Conservation (phyloP, 1,140 invertebrate species). For the Andrena cerasifolii region DNA sequence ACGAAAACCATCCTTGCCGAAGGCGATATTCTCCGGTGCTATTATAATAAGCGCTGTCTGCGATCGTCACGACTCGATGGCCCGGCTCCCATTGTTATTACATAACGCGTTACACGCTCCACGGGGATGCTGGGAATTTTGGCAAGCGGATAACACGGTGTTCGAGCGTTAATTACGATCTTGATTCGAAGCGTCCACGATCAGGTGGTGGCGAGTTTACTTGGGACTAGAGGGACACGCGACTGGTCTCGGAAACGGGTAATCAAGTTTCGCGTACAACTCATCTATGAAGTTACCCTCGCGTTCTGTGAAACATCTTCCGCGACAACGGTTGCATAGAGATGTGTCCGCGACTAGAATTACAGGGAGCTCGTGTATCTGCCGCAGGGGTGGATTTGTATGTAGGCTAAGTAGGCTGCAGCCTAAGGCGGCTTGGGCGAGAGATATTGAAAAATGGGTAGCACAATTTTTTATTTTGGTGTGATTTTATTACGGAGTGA, state of each 20-base stretch:
- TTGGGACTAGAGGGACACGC: neutral
- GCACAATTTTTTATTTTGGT: too few relatives aligned
- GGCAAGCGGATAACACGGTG: slow-evolving; percentile 19
- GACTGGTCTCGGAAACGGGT: neutral
- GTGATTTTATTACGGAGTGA: too few relatives aligned
- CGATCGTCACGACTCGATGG: slow-evolving; percentile 34
- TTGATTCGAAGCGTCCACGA: neutral
- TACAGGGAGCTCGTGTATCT: too few relatives aligned
- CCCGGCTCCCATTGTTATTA: slow-evolving; percentile 32
- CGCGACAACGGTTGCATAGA: too few relatives aligned
- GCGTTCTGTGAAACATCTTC: too few relatives aligned
- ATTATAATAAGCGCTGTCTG: slow-evolving; percentile 47
- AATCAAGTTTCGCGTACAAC: neutral
- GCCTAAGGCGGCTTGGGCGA: too few relatives aligned
- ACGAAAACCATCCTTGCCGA: slow-evolving; percentile 64
- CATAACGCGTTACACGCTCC: slow-evolving; percentile 11
- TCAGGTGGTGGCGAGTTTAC: neutral
- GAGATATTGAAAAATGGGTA: too few relatives aligned
- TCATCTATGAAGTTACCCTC: too few relatives aligned
- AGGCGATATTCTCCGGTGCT: slow-evolving; percentile 38
- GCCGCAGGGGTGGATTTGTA: too few relatives aligned
- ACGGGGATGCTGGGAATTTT: slow-evolving; percentile 24
- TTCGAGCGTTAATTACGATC: slow-evolving; percentile 36
- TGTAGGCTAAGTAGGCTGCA: too few relatives aligned
- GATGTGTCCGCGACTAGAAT: too few relatives aligned